phyloP scores from a whole-genome alignment of 2,888 invertebrate genomes.

The Drosophila buzzatii region DNA sequence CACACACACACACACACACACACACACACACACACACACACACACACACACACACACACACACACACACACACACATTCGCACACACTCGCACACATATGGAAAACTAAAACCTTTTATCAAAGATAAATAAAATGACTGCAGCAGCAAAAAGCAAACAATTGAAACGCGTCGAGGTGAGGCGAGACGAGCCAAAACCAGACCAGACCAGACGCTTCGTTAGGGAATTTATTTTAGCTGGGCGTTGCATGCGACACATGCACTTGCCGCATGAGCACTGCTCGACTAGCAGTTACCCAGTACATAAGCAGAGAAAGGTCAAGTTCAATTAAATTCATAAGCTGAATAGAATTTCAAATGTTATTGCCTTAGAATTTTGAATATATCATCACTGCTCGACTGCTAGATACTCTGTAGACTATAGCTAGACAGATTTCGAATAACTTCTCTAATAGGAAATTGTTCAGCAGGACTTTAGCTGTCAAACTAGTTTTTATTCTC shows the following conservation, averaged over 20 bases:
- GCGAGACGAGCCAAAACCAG: constrained; percentile 1
- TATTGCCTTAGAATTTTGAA: not conserved
- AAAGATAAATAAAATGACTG: constrained; percentile 76
- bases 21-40: constrained; percentile 20
- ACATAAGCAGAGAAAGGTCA: no score
- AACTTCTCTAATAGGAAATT: not conserved
- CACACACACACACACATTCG: constrained; percentile 21
- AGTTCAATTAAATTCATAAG: no score
- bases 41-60: constrained; percentile 15
- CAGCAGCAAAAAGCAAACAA: constrained; percentile 33
- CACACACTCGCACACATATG: constrained; percentile 15
- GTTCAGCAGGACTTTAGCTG: not conserved
- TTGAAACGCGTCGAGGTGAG: constrained; percentile 18
- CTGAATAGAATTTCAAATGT: not conserved
- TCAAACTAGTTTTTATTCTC: fast-evolving
- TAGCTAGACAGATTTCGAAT: not conserved
- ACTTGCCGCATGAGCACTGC: constrained; percentile 13
- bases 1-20: constrained; percentile 15
- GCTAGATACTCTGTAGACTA: not conserved
- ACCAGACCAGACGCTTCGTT: constrained; percentile 38
- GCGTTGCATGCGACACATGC: constrained; percentile 69
- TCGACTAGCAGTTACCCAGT: not conserved
- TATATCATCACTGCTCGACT: not conserved
- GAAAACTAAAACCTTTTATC: constrained; percentile 78
- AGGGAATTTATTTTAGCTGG: constrained; percentile 24